A percentile compares a stretch with the other conserved stretches of the same genome.
phyloP scores from a whole-genome alignment of 2,888 invertebrate species.

The Rhopalosiphum nymphaeae region DNA sequence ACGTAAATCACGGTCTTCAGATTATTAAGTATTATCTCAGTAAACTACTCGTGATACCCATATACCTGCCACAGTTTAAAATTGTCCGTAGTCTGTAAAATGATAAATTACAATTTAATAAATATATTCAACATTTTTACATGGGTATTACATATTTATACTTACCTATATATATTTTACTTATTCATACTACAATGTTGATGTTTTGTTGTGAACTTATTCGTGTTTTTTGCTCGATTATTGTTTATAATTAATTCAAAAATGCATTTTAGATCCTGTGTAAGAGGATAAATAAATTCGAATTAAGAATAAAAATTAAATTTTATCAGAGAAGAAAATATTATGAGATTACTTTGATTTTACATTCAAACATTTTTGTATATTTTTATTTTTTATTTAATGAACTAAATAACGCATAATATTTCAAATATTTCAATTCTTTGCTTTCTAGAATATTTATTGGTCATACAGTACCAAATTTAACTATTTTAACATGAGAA shows the following conservation, averaged over 20 bases:
- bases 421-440: background rate
- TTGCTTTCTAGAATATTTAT: background rate
- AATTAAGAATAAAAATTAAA: background rate
- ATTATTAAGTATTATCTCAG: background rate
- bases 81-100: background rate
- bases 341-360: background rate
- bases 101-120: background rate
- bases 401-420: background rate
- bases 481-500: background rate
- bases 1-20: slow-evolving; percentile 13
- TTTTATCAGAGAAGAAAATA: background rate
- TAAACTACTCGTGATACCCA: background rate
- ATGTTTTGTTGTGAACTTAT: background rate
- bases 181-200: background rate
- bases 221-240: background rate
- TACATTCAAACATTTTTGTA: background rate
- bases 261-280: background rate
- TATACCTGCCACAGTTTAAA: background rate
- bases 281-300: background rate
- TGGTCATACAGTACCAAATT: background rate
- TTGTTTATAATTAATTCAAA: background rate
- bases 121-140: background rate
- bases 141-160: background rate
- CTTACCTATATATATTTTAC: background rate
- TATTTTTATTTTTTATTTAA: background rate